These are phyloP conservation scores for Telenomus remus DNA, from an alignment of 1,140 invertebrate species.

Conservation along the genomic window DNA sequence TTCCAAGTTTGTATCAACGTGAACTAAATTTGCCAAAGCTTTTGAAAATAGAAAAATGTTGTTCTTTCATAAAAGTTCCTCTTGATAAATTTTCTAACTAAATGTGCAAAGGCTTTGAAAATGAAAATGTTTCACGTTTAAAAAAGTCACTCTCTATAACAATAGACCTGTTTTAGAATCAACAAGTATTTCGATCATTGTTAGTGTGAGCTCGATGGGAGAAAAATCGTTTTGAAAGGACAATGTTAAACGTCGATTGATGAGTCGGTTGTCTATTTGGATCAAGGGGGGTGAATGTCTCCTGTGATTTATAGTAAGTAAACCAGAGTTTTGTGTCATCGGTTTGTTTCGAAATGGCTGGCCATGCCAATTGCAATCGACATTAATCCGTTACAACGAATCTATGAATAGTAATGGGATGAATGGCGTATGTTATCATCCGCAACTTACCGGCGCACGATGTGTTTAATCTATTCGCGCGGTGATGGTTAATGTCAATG, in stretches of 20 bases:
- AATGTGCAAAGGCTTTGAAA: no score
- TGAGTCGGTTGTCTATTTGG: constrained; percentile 44
- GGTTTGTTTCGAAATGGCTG: constrained; percentile 62
- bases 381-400: constrained; percentile 51
- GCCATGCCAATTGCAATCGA: constrained; percentile 55
- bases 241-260: constrained; percentile 29
- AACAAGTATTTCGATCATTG: no score
- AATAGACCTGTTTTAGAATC: no score
- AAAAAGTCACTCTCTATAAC: no score
- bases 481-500: constrained; percentile 54
- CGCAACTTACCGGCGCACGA: constrained; percentile 32
- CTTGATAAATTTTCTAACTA: no score
- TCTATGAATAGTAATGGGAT: constrained; percentile 59
- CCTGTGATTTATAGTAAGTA: constrained; percentile 71
- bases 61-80: no score
- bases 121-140: no score
- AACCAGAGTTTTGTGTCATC: constrained; percentile 72
- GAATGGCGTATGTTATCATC: constrained; percentile 56
- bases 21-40: no score
- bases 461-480: constrained; percentile 46
- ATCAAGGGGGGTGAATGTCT: constrained; percentile 54
- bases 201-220: no score
- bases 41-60: no score
- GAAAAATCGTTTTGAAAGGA: no score
- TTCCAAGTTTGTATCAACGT: no score